Evolutionary conservation across 2,113 vertebrate species (phyloP).

Genomic region (Thermophis baileyi): DNA sequence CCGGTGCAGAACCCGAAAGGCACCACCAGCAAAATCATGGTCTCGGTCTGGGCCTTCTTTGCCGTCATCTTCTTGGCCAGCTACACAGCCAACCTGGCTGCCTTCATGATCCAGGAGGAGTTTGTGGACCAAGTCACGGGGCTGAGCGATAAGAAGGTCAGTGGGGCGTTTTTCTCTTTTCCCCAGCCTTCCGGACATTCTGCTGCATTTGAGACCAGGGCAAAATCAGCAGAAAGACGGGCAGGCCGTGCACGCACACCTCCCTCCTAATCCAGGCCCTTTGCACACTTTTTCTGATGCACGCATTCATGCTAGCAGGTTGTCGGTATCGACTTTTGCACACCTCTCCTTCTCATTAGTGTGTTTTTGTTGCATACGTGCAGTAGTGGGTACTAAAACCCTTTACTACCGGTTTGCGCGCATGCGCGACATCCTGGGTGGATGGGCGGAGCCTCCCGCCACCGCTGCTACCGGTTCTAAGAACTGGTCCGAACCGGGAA

Average conservation of each 20-base stretch:
- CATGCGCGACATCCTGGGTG: too few species aligned
- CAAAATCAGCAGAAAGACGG: not conserved
- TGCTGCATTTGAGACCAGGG: fast-evolving
- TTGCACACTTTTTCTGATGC: not conserved
- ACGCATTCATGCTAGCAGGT: not conserved
- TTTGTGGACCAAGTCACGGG: conserved; percentile 98
- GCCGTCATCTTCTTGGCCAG: conserved; percentile 98
- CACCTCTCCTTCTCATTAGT: not conserved
- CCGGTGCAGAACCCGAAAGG: conserved; percentile 97
- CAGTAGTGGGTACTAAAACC: too few species aligned
- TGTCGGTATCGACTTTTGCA: not conserved
- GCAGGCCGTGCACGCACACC: fast-evolving
- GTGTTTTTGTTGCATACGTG: not conserved
- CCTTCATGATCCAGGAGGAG: conserved; percentile 99
- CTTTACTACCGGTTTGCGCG: too few species aligned
- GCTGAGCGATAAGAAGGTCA: conserved; percentile 97
- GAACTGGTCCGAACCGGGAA: too few species aligned
- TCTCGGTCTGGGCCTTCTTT: conserved; percentile 98
- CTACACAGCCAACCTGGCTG: conserved; percentile 97
- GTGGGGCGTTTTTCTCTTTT: not conserved
- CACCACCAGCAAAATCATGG: conserved; percentile 97
- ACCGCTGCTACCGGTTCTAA: too few species aligned
- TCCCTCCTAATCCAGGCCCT: not conserved
- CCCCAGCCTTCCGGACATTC: fast-evolving
- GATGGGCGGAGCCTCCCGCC: too few species aligned